A percentile compares a stretch with the other conserved stretches of the same genome.
Conservation (phyloP, 2,888 invertebrate species). For the Didymodactylos carnosus region DNA sequence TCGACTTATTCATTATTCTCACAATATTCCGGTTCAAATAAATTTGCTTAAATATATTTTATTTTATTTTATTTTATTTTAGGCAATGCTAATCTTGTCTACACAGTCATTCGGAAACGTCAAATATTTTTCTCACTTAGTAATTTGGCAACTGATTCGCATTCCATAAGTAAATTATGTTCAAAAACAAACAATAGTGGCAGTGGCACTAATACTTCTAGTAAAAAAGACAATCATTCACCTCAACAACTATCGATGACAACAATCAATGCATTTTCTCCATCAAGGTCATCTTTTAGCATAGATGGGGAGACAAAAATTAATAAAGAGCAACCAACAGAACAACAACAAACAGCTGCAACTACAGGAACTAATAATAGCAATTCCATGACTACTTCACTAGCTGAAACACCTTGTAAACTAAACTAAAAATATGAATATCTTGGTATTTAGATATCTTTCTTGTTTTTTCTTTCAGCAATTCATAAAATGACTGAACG, state of each 20-base stretch:
- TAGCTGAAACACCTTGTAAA: not conserved
- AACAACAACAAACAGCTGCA: too few species aligned
- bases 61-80: too few species aligned
- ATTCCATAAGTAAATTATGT: not conserved
- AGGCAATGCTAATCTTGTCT: slow-evolving; percentile 82
- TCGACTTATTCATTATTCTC: not conserved
- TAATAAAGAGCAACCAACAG: not conserved
- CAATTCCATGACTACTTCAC: not conserved
- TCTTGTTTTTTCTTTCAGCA: not conserved
- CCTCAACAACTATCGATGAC: too few species aligned
- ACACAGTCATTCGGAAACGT: slow-evolving; percentile 91
- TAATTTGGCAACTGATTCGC: slow-evolving; percentile 68
- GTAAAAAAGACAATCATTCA: not conserved
- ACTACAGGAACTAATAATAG: not conserved
- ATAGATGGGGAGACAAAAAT: not conserved
- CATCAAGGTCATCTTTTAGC: not conserved
- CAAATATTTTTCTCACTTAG: slow-evolving; percentile 88
- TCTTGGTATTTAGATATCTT: not conserved
- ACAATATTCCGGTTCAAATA: not conserved
- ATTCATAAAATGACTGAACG: not conserved
- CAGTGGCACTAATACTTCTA: not conserved
- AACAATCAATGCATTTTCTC: too few species aligned
- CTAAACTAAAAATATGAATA: not conserved
- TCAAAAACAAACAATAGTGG: not conserved
- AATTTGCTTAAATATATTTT: not conserved